Evolutionary conservation across 2,113 vertebrate species (phyloP), one percentile per base, ranked within the genome.

Genomic region (Eclectus roratus): DNA sequence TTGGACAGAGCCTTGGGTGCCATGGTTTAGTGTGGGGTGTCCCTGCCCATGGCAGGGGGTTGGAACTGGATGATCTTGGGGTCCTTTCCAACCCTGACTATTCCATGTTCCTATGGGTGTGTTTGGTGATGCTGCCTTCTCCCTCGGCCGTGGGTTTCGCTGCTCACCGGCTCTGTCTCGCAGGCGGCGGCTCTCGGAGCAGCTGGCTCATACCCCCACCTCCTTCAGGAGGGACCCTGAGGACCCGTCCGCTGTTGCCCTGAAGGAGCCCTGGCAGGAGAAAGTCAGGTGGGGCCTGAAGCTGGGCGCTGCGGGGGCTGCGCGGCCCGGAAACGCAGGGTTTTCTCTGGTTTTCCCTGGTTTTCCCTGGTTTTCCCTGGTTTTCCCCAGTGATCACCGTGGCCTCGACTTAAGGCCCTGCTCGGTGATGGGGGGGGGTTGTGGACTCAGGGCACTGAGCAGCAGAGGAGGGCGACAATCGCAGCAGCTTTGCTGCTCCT

Each of bases 181-280:
- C 92, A 99, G 99, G 95, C 98, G 99, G 21, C 98, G 99, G 29
- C 98, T 99, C 20, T 99, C 99, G 0, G 99, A 99, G 97, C 99
- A 99, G 98, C 96, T 99, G 46, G 99, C 99, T 1, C 99, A 99
- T 91, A 98, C 99, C 7, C 99, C 99, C 18, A 99, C 99, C 11
- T 97, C 99, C 39, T 99, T 99, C 93, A 98, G 80, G 77, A 98
- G 98, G 66, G 99, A 99, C 88, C 99, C 99, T 0, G 99, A 99
- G 96, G 99, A 99, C 86, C 99, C 99, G 0, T 99, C 99, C 0
- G 99, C 99, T 0, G 99, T 99, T n/a, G 99, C 99, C 47, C 98
- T 99, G 69, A 99, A 99, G 94, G 99, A 99, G 89, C 99, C 99
- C 7, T 99, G 99, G 99, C 98, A 99, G 97, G 99, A 99, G 95